These are phyloP conservation scores for Dicrostonyx torquatus DNA, from an alignment of 2,797 vertebrate species.

Conservation along the genomic window DNA sequence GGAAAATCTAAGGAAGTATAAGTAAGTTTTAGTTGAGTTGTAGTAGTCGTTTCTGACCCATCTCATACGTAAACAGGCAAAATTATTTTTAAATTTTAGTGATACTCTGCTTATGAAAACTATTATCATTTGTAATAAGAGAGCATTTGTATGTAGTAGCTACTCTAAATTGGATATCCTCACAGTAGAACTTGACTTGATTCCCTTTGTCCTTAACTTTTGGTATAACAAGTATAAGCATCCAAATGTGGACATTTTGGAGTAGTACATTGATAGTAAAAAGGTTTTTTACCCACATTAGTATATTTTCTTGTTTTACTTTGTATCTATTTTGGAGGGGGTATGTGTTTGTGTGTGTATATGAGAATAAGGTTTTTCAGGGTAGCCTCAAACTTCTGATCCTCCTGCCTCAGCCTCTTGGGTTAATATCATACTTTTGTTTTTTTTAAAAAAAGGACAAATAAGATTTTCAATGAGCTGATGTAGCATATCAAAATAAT, in stretches of 20 bases:
- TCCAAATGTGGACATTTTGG: slow-evolving; percentile 25
- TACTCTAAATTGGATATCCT: slow-evolving; percentile 49
- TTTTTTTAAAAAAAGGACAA: slow-evolving; percentile 40
- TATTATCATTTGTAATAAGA: slow-evolving; percentile 48
- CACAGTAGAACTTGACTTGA: background rate
- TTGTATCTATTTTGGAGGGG: background rate
- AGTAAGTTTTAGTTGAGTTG: slow-evolving; percentile 55
- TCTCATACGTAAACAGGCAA: slow-evolving; percentile 1
- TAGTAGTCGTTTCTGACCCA: background rate
- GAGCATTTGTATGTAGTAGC: slow-evolving; percentile 33
- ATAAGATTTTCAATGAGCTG: slow-evolving; percentile 49
- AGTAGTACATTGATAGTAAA: slow-evolving; percentile 22
- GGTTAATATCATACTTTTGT: background rate
- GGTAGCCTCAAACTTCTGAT: background rate
- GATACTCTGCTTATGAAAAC: slow-evolving; percentile 45
- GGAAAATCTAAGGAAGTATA: slow-evolving; percentile 49
- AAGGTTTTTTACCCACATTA: background rate
- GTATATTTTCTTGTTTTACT: slow-evolving; percentile 45
- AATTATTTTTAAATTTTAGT: slow-evolving; percentile 63
- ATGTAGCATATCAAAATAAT: slow-evolving; percentile 38
- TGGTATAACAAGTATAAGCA: background rate
- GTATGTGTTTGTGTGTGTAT: background rate
- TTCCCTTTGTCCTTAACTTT: slow-evolving; percentile 39
- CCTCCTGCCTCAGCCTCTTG: background rate
- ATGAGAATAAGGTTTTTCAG: background rate